Conservation (phyloP, 1,140 invertebrate species). For the Lordiphosa collinella region DNA sequence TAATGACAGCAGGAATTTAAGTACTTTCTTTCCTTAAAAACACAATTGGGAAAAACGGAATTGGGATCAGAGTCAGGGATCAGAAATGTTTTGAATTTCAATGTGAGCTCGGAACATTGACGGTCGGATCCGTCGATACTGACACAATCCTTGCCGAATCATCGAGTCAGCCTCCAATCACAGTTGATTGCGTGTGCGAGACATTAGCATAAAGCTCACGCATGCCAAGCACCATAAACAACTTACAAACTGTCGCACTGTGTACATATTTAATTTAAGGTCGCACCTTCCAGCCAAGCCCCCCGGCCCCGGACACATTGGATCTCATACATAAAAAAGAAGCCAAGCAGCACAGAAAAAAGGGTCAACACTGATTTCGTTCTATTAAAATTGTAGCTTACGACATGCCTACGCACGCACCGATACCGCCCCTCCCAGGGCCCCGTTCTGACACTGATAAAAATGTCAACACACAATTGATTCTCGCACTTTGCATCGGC, state of each 20-base stretch:
- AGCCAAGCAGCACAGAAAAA: conserved; percentile 21
- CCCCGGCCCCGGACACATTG: conserved; percentile 31
- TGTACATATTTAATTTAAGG: conserved; percentile 67
- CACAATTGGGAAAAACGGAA: too few species aligned
- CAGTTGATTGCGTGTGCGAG: conserved; percentile 45
- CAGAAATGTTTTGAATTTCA: too few species aligned
- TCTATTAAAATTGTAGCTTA: conserved; percentile 60
- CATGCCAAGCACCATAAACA: conserved; percentile 39
- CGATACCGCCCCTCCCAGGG: conserved; percentile 14
- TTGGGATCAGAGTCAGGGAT: too few species aligned
- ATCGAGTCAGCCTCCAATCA: conserved; percentile 20
- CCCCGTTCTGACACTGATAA: conserved; percentile 50
- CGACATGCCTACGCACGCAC: conserved; percentile 56
- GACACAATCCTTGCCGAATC: conserved; percentile 17
- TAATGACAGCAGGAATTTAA: too few species aligned
- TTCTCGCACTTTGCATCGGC: conserved; percentile 55
- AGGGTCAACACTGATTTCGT: conserved; percentile 69
- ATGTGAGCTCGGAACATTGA: too few species aligned
- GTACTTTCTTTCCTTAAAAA: too few species aligned
- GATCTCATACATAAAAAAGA: conserved; percentile 14
- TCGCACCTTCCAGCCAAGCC: conserved; percentile 49
- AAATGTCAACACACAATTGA: conserved; percentile 78
- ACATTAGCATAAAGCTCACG: conserved; percentile 55
- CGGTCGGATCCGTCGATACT: neutral
- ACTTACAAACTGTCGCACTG: conserved; percentile 20